Conservation (phyloP, 2,797 vertebrate species). For the Etheostoma perlongum region DNA sequence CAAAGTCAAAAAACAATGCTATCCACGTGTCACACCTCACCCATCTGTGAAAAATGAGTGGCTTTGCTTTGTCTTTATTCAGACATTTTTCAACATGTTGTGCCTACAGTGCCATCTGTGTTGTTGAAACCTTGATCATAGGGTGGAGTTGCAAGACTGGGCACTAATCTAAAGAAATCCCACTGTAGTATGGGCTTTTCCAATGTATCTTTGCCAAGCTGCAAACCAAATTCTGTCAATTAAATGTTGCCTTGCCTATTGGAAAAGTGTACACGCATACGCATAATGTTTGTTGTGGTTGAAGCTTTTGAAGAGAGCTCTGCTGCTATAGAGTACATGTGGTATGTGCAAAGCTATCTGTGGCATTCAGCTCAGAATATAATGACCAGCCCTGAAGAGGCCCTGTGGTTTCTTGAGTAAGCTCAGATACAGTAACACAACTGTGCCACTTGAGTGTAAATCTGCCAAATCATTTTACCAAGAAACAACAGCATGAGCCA, state of each 20-base stretch:
- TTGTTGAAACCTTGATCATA: constrained; percentile 1
- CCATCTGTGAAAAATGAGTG: neutral
- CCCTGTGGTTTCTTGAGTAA: constrained; percentile 14
- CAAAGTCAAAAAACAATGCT: neutral
- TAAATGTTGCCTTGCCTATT: neutral
- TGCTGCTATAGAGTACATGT: neutral
- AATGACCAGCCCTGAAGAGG: neutral
- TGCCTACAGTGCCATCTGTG: constrained; percentile 36
- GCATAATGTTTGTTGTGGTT: neutral
- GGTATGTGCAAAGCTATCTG: constrained; percentile 10
- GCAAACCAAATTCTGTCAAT: constrained; percentile 11
- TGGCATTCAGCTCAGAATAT: constrained; percentile 15
- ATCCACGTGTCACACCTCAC: neutral
- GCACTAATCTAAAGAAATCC: constrained; percentile 8
- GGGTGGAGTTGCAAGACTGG: constrained; percentile 12
- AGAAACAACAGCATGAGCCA: constrained; percentile 18
- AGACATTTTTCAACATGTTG: constrained; percentile 9
- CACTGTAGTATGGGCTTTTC: neutral
- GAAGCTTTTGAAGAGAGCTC: neutral
- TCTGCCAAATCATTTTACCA: constrained; percentile 7
- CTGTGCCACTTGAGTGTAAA: constrained; percentile 2
- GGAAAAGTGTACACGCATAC: neutral
- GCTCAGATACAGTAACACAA: constrained; percentile 22
- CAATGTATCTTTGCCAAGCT: constrained; percentile 7
- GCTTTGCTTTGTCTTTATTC: constrained; percentile 6